Evolutionary conservation across 2,888 invertebrate species (phyloP).

Genomic region (Gryllus longicercus): DNA sequence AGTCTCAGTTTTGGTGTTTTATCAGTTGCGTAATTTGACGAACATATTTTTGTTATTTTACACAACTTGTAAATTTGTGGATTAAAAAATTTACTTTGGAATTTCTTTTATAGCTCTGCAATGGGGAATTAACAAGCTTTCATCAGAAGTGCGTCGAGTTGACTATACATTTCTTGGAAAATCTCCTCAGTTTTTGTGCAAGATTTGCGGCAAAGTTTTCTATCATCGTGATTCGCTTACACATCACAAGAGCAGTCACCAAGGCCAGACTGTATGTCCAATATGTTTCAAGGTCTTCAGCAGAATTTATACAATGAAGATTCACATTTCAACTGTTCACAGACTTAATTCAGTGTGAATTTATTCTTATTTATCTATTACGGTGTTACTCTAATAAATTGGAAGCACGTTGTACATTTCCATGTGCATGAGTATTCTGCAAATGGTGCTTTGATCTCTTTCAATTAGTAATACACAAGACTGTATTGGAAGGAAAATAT

Average conservation of each 20-base stretch:
- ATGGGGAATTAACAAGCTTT: slow-evolving; percentile 11
- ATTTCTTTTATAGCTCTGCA: slow-evolving; percentile 17
- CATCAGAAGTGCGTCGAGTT: not conserved
- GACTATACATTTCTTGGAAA: not conserved
- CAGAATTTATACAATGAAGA: slow-evolving; percentile 41
- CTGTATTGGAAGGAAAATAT: too few relatives aligned
- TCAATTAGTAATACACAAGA: too few relatives aligned
- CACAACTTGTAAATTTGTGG: too few relatives aligned
- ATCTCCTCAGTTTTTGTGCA: slow-evolving; percentile 51
- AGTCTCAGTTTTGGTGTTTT: too few relatives aligned
- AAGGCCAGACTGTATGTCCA: slow-evolving; percentile 61
- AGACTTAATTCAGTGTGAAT: not conserved
- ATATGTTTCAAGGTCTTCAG: slow-evolving; percentile 61
- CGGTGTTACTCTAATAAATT: too few relatives aligned
- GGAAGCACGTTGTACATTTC: too few relatives aligned
- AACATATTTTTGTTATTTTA: too few relatives aligned
- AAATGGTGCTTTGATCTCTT: too few relatives aligned
- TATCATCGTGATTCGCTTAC: slow-evolving; percentile 60
- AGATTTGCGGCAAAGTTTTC: slow-evolving; percentile 61
- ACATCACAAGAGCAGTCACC: slow-evolving; percentile 60
- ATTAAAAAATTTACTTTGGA: not conserved
- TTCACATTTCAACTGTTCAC: slow-evolving; percentile 40
- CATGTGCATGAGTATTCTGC: too few relatives aligned
- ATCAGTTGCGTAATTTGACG: too few relatives aligned
- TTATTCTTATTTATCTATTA: too few relatives aligned